phyloP scores from a whole-genome alignment of 2,888 invertebrate species.

The Bruchidius siliquastri region DNA sequence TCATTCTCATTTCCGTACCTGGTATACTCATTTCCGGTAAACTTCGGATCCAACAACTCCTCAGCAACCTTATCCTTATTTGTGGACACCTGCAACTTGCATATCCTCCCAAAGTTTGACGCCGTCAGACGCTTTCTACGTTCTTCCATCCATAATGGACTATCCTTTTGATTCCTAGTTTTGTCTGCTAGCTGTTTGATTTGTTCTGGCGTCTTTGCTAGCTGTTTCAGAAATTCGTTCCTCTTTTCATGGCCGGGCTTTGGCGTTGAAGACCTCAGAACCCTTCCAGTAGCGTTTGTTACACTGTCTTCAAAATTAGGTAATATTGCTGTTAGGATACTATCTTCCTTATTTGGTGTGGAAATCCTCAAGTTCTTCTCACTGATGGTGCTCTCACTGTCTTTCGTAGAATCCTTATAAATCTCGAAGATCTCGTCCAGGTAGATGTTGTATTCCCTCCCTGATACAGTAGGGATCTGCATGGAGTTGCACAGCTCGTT shows the following conservation, averaged over 20 bases:
- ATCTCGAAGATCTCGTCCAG: conserved; percentile 25
- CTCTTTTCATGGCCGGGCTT: conserved; percentile 13
- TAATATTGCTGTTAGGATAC: background rate
- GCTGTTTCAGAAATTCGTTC: conserved; percentile 18
- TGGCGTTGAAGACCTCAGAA: conserved; percentile 5
- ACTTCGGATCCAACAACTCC: conserved; percentile 23
- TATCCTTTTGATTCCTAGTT: conserved; percentile 25
- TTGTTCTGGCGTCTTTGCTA: conserved; percentile 20
- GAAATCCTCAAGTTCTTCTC: conserved; percentile 12
- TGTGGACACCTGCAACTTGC: conserved; percentile 25
- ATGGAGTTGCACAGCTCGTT: conserved; percentile 28
- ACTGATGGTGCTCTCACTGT: conserved; percentile 9
- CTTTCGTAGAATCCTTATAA: conserved; percentile 20
- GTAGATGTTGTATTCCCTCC: conserved; percentile 22
- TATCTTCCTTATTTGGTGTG: conserved; percentile 10
- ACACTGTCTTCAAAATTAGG: conserved; percentile 1
- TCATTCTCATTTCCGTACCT: conserved; percentile 29
- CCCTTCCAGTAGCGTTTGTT: background rate
- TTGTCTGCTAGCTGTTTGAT: conserved; percentile 19
- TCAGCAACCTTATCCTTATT: conserved; percentile 22
- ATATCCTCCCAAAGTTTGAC: conserved; percentile 34
- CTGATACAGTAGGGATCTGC: conserved; percentile 25
- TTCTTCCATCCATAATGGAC: conserved; percentile 29
- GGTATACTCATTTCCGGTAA: conserved; percentile 28
- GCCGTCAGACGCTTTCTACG: conserved; percentile 33